Percentiles rank a stretch among this genome's conserved stretches.
Conservation (phyloP, 1,140 invertebrate species). For the Muscidifurax raptorellus region DNA sequence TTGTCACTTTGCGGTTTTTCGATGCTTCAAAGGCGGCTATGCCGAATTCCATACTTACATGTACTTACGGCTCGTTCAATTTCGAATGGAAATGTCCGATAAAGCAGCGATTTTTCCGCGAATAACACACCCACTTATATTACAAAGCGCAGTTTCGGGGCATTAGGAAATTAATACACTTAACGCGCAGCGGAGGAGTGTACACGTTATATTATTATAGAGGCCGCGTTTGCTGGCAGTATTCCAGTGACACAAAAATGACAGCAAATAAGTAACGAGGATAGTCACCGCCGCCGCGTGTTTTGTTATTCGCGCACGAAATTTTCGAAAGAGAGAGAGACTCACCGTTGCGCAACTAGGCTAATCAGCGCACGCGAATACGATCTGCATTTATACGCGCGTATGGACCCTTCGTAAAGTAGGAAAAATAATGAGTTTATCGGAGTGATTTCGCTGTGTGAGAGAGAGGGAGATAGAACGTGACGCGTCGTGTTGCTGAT, state of each 20-base stretch:
- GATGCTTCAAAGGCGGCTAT: neutral
- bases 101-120: neutral
- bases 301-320: conserved; percentile 7
- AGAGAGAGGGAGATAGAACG: neutral
- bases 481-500: neutral
- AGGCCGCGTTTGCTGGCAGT: conserved; percentile 28
- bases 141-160: neutral
- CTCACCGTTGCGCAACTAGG: neutral
- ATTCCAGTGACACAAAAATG: conserved; percentile 50
- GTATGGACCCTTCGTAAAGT: neutral
- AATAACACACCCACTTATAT: conserved; percentile 2
- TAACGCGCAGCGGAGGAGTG: neutral
- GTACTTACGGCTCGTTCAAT: too few relatives aligned
- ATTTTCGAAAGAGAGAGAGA: neutral
- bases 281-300: neutral
- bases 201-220: neutral
- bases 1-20: neutral
- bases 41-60: neutral
- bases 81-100: neutral
- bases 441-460: neutral
- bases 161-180: conserved; percentile 33
- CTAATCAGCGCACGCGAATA: neutral
- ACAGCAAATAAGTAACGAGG: conserved; percentile 45
- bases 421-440: neutral
- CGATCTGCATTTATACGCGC: neutral